A percentile compares a stretch with the other conserved stretches of the same genome.
phyloP scores from a whole-genome alignment of 2,888 invertebrate species.

The Drosophila eohydei region DNA sequence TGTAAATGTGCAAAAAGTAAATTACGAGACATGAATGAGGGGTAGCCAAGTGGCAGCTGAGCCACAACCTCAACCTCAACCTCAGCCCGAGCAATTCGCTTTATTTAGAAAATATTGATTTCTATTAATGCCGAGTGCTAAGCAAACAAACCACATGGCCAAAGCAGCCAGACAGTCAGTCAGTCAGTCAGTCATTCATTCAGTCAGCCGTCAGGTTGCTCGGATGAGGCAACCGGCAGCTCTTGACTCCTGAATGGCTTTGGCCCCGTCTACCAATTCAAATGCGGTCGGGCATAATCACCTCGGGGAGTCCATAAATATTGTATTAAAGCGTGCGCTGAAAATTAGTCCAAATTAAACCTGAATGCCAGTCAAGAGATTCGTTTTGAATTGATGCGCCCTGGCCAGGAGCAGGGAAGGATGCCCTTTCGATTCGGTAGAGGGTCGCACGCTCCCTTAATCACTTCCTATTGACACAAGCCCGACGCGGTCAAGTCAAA shows the following conservation, averaged over 20 bases:
- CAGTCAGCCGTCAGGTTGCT: slow-evolving; percentile 12
- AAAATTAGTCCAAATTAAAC: slow-evolving; percentile 77
- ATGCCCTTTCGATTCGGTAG: neutral
- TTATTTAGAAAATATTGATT: slow-evolving; percentile 79
- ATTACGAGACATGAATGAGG: slow-evolving; percentile 62
- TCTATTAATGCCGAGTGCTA: slow-evolving; percentile 74
- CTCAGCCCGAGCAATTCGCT: slow-evolving; percentile 32
- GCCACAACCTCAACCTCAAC: slow-evolving; percentile 42
- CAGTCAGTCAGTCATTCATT: slow-evolving; percentile 1
- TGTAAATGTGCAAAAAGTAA: slow-evolving; percentile 78
- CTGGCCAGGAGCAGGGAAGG: slow-evolving; percentile 5
- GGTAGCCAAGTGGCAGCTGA: slow-evolving; percentile 25
- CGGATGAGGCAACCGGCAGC: slow-evolving; percentile 22
- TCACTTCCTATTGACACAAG: slow-evolving; percentile 74
- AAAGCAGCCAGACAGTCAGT: neutral
- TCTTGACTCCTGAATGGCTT: slow-evolving; percentile 65
- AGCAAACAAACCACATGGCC: slow-evolving; percentile 53
- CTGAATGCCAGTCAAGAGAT: slow-evolving; percentile 46
- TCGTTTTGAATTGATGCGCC: slow-evolving; percentile 45
- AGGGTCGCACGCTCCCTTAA: slow-evolving; percentile 61
- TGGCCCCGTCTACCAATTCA: slow-evolving; percentile 37
- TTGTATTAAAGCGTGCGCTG: slow-evolving; percentile 73
- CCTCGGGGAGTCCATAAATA: slow-evolving; percentile 62
- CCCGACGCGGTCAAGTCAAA: slow-evolving; percentile 58
- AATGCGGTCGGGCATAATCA: slow-evolving; percentile 64